Base-by-base conservation (phyloP, 2,888 invertebrate species). In the Apodemia duryi region DNA sequence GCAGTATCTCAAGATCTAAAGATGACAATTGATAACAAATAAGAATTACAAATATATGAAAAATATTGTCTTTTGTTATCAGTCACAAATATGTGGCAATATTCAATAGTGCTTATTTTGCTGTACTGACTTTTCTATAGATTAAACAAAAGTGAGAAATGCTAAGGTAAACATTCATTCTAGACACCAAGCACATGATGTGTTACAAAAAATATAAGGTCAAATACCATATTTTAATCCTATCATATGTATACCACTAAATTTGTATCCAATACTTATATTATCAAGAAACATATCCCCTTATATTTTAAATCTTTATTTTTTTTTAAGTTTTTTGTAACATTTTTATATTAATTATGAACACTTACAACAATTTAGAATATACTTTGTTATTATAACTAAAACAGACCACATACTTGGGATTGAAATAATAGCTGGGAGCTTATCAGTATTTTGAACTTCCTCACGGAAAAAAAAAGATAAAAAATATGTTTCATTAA, bases 301-400 rank as follows among this genome's bases (percentile, higher is more conserved):
- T 74, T 74, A 64, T 70, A 71, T 69, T 70, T 69, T 69, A 70
- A 65, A 76, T 77, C 78, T 76, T 35, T 4, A 35, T 78, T 66
- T 70, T 75, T 75, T 80, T 80, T 66, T 69, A 64, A 64, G 78
- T 82, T 76, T 82, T 76, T 82, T 82, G 83, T 88, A 86, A 84
- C 87, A 83, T 85, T 77, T 88, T 84, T 84, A 81, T 78, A 82
- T 72, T 78, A 82, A 71, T 78, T 85, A 86, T 85, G 88, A 91
- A 90, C 89, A 90, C 89, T 87, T 89, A 91, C 71, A 88, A 84
- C 85, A 84, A 89, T 91, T 91, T 91, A 89, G 89, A 90, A 90
- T 90, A 88, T 87, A 85, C 65, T 72, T 74, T 72, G 54, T 72
- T 72, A 67, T 72, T 73, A 77, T 68, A 70, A 71, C 74, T 82